These are phyloP conservation scores for Orthosia cruda DNA, from an alignment of 2,888 invertebrate genomes.

Conservation along the genomic window DNA sequence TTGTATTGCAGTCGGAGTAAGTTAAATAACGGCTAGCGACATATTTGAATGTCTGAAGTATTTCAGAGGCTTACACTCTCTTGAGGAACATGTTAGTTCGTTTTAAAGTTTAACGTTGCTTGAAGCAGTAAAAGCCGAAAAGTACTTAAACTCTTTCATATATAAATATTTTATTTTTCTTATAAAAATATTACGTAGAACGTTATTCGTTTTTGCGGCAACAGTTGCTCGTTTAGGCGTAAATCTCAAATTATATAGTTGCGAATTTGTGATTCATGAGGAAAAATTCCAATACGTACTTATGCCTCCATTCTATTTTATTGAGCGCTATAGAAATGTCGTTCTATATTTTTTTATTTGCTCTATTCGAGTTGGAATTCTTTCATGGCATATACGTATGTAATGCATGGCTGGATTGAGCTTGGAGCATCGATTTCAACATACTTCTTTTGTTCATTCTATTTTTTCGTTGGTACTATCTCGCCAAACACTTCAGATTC, in stretches of 20 bases:
- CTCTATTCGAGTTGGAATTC: neutral
- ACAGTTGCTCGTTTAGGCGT: conserved; percentile 25
- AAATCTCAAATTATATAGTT: conserved; percentile 43
- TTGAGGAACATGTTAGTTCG: conserved; percentile 53
- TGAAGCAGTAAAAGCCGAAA: conserved; percentile 40
- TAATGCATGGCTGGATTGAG: conserved; percentile 18
- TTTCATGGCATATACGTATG: conserved; percentile 13
- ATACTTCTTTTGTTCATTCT: conserved; percentile 21
- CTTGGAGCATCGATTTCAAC: conserved; percentile 30
- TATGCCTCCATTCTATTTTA: conserved; percentile 39
- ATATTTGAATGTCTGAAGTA: conserved; percentile 59
- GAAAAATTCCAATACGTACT: conserved; percentile 15
- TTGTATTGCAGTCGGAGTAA: conserved; percentile 29
- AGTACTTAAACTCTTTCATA: conserved; percentile 22
- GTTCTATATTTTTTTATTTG: conserved; percentile 28
- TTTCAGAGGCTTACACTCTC: conserved; percentile 42
- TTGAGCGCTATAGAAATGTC: conserved; percentile 4
- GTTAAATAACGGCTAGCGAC: conserved; percentile 41
- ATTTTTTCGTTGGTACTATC: conserved; percentile 34
- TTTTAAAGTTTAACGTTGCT: conserved; percentile 58
- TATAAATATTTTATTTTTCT: conserved; percentile 19
- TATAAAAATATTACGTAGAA: conserved; percentile 19
- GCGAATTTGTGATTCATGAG: conserved; percentile 40
- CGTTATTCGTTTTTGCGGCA: conserved; percentile 36
- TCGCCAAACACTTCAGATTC: conserved; percentile 12